These are phyloP conservation scores for Columba janthina DNA, from an alignment of 2,113 vertebrate genomes.

Conservation along the genomic window DNA sequence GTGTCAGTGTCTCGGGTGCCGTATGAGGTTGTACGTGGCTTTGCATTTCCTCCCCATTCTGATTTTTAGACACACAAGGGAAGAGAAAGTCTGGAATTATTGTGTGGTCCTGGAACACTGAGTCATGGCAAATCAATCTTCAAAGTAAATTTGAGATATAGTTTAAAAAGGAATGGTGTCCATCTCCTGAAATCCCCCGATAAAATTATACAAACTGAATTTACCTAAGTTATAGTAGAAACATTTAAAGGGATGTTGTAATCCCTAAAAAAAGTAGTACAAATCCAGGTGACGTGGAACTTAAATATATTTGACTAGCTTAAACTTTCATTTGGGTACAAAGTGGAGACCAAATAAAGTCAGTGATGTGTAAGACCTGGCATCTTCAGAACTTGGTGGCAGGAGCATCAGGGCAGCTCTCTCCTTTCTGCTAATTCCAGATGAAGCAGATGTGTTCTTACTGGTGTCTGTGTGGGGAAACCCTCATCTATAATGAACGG, in stretches of 20 bases:
- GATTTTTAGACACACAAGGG: background rate
- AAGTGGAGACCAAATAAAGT: background rate
- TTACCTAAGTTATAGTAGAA: background rate
- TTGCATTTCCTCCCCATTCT: background rate
- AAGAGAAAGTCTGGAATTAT: background rate
- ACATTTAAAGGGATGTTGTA: background rate
- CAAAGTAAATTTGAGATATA: background rate
- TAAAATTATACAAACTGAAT: background rate
- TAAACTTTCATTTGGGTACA: background rate
- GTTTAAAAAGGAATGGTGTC: background rate
- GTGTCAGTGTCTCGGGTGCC: background rate
- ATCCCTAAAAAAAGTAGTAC: background rate
- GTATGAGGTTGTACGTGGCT: background rate
- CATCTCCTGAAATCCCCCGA: background rate
- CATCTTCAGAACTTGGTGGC: background rate
- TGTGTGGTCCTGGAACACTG: background rate
- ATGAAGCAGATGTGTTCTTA: background rate
- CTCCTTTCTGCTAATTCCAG: background rate
- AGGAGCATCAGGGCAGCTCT: background rate
- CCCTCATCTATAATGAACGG: background rate
- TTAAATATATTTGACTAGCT: background rate
- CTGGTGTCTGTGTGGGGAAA: background rate
- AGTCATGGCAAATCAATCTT: background rate
- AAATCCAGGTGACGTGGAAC: background rate
- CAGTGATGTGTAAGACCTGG: rapidly evolving